Evolutionary conservation across 2,888 invertebrate species (phyloP).

Genomic region (Halocaridina rubra): DNA sequence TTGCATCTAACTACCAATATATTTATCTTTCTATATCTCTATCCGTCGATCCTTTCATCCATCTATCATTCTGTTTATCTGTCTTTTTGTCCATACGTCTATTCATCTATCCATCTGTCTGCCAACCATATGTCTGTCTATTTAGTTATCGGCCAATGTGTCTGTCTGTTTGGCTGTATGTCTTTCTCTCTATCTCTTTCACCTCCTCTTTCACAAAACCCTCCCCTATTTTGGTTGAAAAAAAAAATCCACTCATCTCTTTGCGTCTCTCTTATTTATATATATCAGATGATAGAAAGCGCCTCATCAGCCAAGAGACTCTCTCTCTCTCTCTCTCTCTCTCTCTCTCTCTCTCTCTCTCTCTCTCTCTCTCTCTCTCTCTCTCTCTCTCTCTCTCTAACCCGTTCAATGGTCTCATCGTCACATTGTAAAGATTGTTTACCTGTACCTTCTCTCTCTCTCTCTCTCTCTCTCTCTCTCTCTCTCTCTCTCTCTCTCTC

Average conservation of each 20-base stretch:
- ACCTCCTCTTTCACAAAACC: background rate
- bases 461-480: slow-evolving; percentile 8
- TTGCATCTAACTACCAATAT: background rate
- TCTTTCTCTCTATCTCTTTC: background rate
- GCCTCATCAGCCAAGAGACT: no score
- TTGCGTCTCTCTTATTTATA: background rate
- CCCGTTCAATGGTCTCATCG: no score
- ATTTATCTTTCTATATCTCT: background rate
- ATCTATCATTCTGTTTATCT: no score
- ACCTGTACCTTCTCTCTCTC: no score
- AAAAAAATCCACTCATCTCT: background rate
- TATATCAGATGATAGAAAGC: no score
- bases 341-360: background rate
- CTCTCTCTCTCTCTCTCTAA: background rate
- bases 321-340: background rate
- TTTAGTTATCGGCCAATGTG: background rate
- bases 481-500: background rate
- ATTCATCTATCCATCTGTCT: background rate
- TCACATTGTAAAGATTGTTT: background rate
- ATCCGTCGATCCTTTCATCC: no score
- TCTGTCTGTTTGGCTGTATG: background rate
- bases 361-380: background rate
- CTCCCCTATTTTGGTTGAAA: no score
- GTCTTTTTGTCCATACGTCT: background rate
- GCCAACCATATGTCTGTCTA: background rate